Conservation (phyloP, 2,113 vertebrate genomes). For the Cryptoleucopteryx plumbea region DNA sequence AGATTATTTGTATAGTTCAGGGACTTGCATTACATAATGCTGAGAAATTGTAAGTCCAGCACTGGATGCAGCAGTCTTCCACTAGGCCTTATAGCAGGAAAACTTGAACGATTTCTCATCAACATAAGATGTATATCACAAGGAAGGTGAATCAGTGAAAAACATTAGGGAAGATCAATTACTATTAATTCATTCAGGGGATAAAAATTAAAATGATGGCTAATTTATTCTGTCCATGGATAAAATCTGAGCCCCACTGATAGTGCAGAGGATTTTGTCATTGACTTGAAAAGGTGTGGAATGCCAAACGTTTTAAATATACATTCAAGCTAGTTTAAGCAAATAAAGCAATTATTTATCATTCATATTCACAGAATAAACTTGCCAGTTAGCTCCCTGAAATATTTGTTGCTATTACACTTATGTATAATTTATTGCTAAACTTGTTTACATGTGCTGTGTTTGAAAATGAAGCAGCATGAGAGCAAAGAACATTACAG, state of each 20-base stretch:
- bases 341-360: conserved; percentile 43
- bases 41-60: neutral
- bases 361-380: conserved; percentile 46
- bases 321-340: neutral
- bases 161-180: neutral
- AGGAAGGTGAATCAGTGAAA: neutral
- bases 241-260: neutral
- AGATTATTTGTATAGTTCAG: neutral
- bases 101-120: neutral
- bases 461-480: conserved; percentile 56
- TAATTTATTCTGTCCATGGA: neutral
- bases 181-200: neutral
- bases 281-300: neutral
- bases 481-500: conserved; percentile 23
- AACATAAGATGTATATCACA: neutral
- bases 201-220: neutral
- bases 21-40: neutral
- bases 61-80: neutral
- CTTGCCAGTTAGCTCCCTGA: conserved; percentile 36
- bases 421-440: conserved; percentile 59
- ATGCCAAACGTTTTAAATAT: neutral
- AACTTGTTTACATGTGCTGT: conserved; percentile 43
- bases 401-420: conserved; percentile 51
- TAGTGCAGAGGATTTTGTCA: neutral
- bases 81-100: neutral